These are phyloP conservation scores for Alviniconcha strummeri DNA, from an alignment of 2,888 invertebrate species.

Conservation along the genomic window DNA sequence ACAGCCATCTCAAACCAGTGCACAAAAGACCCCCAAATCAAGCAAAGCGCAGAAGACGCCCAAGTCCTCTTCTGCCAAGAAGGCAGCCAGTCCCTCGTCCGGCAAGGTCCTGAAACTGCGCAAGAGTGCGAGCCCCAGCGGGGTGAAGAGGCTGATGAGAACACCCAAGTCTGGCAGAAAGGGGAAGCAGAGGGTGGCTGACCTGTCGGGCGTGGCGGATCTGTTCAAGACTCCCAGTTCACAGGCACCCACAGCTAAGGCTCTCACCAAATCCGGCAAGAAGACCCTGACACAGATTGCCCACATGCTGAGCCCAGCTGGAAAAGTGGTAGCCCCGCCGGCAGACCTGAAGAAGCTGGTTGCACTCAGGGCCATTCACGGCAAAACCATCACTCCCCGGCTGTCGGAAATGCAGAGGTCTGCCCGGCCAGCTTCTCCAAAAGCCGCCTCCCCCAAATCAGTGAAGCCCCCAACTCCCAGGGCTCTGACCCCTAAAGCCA, in stretches of 20 bases:
- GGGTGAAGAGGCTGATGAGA: slow-evolving; percentile 36
- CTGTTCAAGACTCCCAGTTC: slow-evolving; percentile 39
- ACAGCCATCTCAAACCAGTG: not conserved
- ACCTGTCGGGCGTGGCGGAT: slow-evolving; percentile 43
- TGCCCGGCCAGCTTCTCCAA: not conserved
- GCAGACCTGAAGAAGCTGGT: slow-evolving; percentile 59
- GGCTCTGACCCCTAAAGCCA: too few relatives aligned
- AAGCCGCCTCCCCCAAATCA: not conserved
- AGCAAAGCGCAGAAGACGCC: slow-evolving; percentile 13
- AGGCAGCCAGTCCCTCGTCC: slow-evolving; percentile 30
- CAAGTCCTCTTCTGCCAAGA: slow-evolving; percentile 8
- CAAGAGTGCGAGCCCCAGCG: slow-evolving; percentile 30
- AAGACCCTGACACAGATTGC: slow-evolving; percentile 29
- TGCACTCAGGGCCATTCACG: slow-evolving; percentile 65
- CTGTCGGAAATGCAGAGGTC: slow-evolving; percentile 40
- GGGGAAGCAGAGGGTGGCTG: slow-evolving; percentile 40
- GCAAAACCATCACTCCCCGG: slow-evolving; percentile 64
- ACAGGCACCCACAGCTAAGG: slow-evolving; percentile 6
- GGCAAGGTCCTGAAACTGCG: slow-evolving; percentile 19
- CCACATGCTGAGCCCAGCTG: slow-evolving; percentile 37
- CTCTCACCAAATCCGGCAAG: slow-evolving; percentile 35
- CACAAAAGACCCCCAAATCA: not conserved
- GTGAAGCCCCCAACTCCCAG: not conserved
- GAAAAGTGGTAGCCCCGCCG: slow-evolving; percentile 47
- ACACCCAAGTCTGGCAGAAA: slow-evolving; percentile 42